Evolutionary conservation across 1,140 invertebrate species (phyloP).

Genomic region (Amphibalanus amphitrite): DNA sequence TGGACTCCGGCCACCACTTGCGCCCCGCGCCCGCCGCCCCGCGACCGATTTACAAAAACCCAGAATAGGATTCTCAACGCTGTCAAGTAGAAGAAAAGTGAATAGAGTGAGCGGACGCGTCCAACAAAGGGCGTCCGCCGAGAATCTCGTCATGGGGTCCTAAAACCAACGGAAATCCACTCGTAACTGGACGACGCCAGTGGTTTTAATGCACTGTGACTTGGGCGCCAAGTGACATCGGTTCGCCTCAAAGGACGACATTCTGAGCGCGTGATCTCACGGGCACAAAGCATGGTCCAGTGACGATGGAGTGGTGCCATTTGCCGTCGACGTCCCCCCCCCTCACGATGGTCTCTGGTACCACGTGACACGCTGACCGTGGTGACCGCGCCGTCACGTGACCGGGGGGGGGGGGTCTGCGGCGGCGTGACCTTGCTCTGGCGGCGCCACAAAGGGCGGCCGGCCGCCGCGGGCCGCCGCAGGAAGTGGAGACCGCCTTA

Average conservation of each 20-base stretch:
- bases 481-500: neutral
- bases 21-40: no score
- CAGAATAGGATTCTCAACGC: conserved; percentile 1
- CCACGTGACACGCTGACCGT: neutral
- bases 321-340: neutral
- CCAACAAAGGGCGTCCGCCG: neutral
- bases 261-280: neutral
- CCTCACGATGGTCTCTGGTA: no score
- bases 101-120: neutral
- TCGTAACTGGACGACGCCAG: neutral
- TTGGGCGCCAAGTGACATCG: neutral
- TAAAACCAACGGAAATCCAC: neutral
- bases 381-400: no score
- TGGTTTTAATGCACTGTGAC: neutral
- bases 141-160: neutral
- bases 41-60: neutral
- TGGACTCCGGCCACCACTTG: neutral
- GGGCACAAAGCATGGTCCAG: neutral
- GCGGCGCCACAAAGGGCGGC: no score
- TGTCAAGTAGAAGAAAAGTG: neutral
- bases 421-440: neutral
- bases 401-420: no score
- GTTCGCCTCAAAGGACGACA: neutral
- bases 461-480: no score
- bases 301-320: neutral